Evolutionary conservation across 2,888 invertebrate species (phyloP), one percentile per base, ranked within the genome.

Genomic region (Phalera bucephala): DNA sequence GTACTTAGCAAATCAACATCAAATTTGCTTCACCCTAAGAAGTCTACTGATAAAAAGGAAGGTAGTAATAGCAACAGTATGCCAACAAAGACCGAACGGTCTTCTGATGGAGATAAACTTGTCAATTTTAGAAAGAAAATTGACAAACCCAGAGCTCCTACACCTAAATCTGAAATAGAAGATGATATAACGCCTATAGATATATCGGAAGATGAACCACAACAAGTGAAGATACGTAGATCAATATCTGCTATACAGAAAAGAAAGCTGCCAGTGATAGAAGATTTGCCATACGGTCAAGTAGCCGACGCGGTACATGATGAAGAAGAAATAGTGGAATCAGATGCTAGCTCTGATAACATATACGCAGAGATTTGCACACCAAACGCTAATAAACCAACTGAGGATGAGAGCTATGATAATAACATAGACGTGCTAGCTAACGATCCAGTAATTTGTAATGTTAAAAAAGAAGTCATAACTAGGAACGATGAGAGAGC

Each of bases 281-380:
- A 93, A 72, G 94, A 94, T 67, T 72, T 94, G 17, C 94, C 94
- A 1, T 94, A 94, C 48, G 93, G 93, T 6, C 93, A 93, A 77
- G 94, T 94, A 3, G 92, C 93, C 4, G 94, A 94, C 49, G 93
- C 93, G 6, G 89, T 93, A 3, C 69, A 79, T 29, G 60, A 79
- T 2, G 85, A 83, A 54, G 82, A 83, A 51, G 90, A 92, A 62
- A 80, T 70, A 35, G 54, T 76, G 20, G 85, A 87, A 46, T 80
- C 83, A 0, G 89, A 89, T 45, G 68, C 81, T 2, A 80, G 79
- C 46, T 86, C 85, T 19, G 94, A 94, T 60, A 94, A 94, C 57
- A 93, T 94, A 56, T 94, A 94, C 64, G 93, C 94, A 31, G 94
- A 94, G 75, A 94, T 94, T 40, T 93, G 93, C 50, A 65, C 83